Conservation (phyloP, 2,888 invertebrate genomes). For the Lordiphosa fenestrarum region DNA sequence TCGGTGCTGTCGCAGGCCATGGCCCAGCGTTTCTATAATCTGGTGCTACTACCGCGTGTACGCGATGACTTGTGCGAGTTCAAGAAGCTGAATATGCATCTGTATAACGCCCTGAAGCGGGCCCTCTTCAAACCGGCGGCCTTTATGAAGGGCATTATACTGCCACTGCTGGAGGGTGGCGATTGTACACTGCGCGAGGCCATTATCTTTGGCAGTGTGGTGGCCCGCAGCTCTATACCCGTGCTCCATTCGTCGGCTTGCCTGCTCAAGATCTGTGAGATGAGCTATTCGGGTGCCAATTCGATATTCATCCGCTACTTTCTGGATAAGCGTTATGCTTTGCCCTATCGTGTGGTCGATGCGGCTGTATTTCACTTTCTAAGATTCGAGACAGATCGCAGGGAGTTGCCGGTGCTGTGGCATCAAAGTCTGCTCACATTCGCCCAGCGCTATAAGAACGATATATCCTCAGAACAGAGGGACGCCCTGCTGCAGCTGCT, state of each 20-base stretch:
- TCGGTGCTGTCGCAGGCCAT: conserved; percentile 97
- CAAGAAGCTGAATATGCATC: conserved; percentile 96
- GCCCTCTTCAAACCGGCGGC: conserved; percentile 98
- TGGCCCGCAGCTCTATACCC: conserved; percentile 95
- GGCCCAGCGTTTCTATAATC: conserved; percentile 97
- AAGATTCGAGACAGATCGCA: conserved; percentile 90
- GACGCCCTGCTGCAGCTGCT: conserved; percentile 91
- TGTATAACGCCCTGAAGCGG: conserved; percentile 96
- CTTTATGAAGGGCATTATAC: conserved; percentile 95
- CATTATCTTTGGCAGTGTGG: conserved; percentile 94
- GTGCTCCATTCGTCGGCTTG: conserved; percentile 97
- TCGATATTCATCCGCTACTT: conserved; percentile 96
- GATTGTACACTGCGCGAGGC: conserved; percentile 97
- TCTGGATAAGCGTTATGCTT: conserved; percentile 98
- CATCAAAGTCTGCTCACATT: conserved; percentile 97
- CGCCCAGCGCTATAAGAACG: conserved; percentile 96
- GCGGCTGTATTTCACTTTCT: conserved; percentile 96
- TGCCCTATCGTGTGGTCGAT: conserved; percentile 97
- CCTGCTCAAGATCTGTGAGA: conserved; percentile 96
- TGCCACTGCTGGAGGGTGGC: conserved; percentile 90
- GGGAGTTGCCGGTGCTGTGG: conserved; percentile 97
- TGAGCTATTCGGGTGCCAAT: conserved; percentile 98
- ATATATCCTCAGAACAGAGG: conserved; percentile 95
- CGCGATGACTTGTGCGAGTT: conserved; percentile 97
- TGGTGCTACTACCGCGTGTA: conserved; percentile 94